Base-by-base conservation (phyloP, 2,797 vertebrate genomes). In the Selene dorsalis region DNA sequence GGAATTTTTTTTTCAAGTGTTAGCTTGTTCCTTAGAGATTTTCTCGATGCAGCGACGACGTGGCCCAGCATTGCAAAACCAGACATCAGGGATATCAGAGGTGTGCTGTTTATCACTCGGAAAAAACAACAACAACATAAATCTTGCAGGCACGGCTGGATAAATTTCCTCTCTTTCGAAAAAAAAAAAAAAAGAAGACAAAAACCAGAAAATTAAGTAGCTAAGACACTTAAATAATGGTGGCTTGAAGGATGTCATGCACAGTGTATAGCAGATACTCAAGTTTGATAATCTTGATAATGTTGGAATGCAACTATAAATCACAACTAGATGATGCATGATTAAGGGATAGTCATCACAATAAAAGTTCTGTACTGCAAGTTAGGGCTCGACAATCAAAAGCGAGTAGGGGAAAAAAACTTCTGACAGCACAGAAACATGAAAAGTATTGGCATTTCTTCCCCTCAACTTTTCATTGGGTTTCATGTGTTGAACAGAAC, bases 141-240 rank as follows among this genome's bases (percentile, higher is more conserved):
- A 75, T 84, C 83, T 88, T 80, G 82, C 88, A 93, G 92, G 91
- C 91, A 92, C 90, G 61, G 84, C 84, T 84, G 87, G 86, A 89
- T 84, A 84, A 72, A 89, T 80, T 61, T 83, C 77, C 87, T 84
- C 79, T 87, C 70, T 74, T 86, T 78, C 64, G 65, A 59, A 80
- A 76, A 80, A 52, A 35, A 35, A 2, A 69, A 75, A 41, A 66
- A 45, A 57, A 73, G 74, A 72, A 78, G 56, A 85, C 76, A 84
- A 75, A 79, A 69, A 86, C 82, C 66, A 83, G 72, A 85, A 85
- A 84, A 88, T 67, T 30, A 89, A 82, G 75, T 55, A 73, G 87
- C 84, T 84, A 90, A 92, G 89, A 94, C 88, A 88, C 89, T 90
- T 88, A 85, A 92, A 85, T 84, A 86, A 91, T 41, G 64, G 89